Evolutionary conservation across 2,797 vertebrate genomes (phyloP).

Genomic region (Tokudaia tokunoshimensis): DNA sequence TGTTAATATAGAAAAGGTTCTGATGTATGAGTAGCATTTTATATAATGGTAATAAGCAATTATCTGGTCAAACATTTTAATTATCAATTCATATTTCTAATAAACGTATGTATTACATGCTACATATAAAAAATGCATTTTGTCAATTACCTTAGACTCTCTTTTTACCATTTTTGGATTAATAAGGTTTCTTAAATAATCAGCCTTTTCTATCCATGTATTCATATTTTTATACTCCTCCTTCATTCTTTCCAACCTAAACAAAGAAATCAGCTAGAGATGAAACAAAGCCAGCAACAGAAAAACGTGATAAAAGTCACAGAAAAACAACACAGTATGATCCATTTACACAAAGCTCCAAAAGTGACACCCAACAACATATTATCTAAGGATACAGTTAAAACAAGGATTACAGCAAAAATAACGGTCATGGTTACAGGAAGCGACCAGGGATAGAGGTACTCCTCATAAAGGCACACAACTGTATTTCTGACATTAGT

Average conservation of each 20-base stretch:
- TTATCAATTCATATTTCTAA: neutral
- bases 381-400: constrained; percentile 3
- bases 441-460: neutral
- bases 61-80: constrained; percentile 30
- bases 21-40: constrained; percentile 26
- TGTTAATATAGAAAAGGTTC: constrained; percentile 26
- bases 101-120: constrained; percentile 17
- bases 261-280: constrained; percentile 63
- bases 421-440: neutral
- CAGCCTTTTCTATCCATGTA: constrained; percentile 83
- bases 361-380: constrained; percentile 42
- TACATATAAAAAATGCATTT: constrained; percentile 17
- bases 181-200: constrained; percentile 80
- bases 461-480: neutral
- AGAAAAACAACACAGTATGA: constrained; percentile 20
- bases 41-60: neutral
- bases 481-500: constrained; percentile 3
- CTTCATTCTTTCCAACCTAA: constrained; percentile 85
- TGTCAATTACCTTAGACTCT: constrained; percentile 70
- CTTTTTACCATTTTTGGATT: constrained; percentile 59
- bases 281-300: constrained; percentile 42
- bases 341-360: constrained; percentile 13
- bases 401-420: constrained; percentile 54
- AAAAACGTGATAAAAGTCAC: neutral
- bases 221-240: constrained; percentile 82